Percentiles rank a stretch among this genome's conserved stretches.
phyloP scores from a whole-genome alignment of 2,797 vertebrate genomes.

The Percopsis omiscomaycus region DNA sequence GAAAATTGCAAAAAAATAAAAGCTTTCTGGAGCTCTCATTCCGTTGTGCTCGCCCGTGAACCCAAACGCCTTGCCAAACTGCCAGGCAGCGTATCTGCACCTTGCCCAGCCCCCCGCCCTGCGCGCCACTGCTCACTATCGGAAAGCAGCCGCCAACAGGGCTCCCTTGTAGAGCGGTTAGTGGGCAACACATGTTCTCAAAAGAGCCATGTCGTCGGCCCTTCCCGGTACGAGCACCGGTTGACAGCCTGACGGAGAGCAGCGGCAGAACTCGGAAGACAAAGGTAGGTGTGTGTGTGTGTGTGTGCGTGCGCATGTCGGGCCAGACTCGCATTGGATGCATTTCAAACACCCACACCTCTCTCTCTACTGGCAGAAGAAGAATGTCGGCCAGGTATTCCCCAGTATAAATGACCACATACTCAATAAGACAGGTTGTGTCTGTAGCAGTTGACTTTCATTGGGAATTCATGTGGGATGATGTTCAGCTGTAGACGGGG shows the following conservation, averaged over 20 bases:
- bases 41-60: neutral
- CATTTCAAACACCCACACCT: constrained; percentile 12
- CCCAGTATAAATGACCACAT: no score
- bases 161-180: constrained; percentile 54
- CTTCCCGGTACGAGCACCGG: constrained; percentile 48
- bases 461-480: no score
- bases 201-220: constrained; percentile 54
- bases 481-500: no score
- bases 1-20: neutral
- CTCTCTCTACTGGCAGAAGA: constrained; percentile 2
- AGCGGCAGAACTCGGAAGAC: constrained; percentile 29
- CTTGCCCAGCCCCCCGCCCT: constrained; percentile 36
- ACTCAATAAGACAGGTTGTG: no score
- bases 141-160: constrained; percentile 50
- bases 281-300: constrained; percentile 59
- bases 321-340: constrained; percentile 30
- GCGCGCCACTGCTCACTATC: constrained; percentile 47
- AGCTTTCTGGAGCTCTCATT: neutral
- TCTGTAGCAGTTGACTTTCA: no score
- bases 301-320: constrained; percentile 1
- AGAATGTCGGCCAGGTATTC: neutral
- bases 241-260: constrained; percentile 63
- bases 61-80: constrained; percentile 10
- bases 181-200: constrained; percentile 59
- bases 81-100: constrained; percentile 28